Evolutionary conservation across 64 coral and sea anemone species (phyloP), one percentile per base, ranked within the genome.

Genomic region (Pocillopora damicornis): DNA sequence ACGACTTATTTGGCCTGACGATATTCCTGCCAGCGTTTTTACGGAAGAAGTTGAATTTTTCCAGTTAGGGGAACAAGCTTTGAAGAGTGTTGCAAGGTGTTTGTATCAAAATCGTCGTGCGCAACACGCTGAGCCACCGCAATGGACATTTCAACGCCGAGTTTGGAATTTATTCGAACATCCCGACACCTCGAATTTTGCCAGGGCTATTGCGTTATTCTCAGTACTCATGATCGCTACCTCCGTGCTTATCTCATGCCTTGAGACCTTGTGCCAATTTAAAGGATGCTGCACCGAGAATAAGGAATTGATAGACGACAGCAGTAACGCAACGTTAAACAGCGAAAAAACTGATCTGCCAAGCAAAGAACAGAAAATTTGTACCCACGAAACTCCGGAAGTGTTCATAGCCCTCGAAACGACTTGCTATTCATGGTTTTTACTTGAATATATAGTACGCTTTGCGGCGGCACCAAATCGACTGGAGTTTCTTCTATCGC

Each of bases 31-130:
- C 20, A 90, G 83, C 75, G 34, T 98, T 73, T 98, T 98, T 75
- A 91, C 90, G 6, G 93, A 98, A 38, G 96, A 98, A 63, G 90
- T 98, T 15, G 92, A 98, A 63, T 98, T 98, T 88, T 98, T 98
- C 79, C 90, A 94, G 67, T 90, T 98, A 1, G 96, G 93, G 37
- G 93, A 98, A 13, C 75, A 95, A 25, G 93, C 93, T 30, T 79
- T 95, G 58, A 86, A 92, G 35, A 86, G 83, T 18, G 89, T 98
- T 13, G 83, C 90, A 45, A 92, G 87, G 37, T 91, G 93, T n/a
- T 62, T 92, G 35, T 91, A 89, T 58, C 88, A 90, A 79, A 60
- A 74, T 13, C 73, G 13, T 17, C 20, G 51, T 35, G 20, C 15
- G 20, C 58, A 91, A 0, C 61, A 17, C 1, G 16, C 56, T 5